Evolutionary conservation across 2,888 invertebrate genomes (phyloP).

Genomic region (Operophtera brumata): DNA sequence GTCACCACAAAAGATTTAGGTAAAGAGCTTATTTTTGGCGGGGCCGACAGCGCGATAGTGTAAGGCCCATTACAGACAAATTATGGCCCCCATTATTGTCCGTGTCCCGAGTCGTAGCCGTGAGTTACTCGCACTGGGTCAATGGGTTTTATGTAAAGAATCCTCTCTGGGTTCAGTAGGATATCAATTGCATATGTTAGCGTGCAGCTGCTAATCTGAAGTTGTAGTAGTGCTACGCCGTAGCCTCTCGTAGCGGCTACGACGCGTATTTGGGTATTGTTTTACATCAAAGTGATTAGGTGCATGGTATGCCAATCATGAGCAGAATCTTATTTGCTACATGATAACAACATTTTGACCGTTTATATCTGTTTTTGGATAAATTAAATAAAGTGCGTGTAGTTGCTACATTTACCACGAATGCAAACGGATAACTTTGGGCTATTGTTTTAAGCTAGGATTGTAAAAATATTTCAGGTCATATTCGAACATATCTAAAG

Average conservation of each 20-base stretch:
- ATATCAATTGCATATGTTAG: slow-evolving; percentile 37
- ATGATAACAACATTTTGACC: too few relatives aligned
- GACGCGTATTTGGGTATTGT: not conserved
- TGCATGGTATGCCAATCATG: too few relatives aligned
- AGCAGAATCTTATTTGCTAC: too few relatives aligned
- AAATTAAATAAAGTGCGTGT: too few relatives aligned
- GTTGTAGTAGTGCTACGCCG: slow-evolving; percentile 8
- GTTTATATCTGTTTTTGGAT: too few relatives aligned
- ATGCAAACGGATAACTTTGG: too few relatives aligned
- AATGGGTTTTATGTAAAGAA: slow-evolving; percentile 72
- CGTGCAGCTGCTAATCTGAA: slow-evolving; percentile 31
- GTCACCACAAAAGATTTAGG: slow-evolving; percentile 50
- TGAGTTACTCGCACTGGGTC: slow-evolving; percentile 72
- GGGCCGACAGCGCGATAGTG: slow-evolving; percentile 77
- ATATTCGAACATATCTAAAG: not conserved
- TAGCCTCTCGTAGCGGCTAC: slow-evolving; percentile 1
- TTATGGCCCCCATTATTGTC: slow-evolving; percentile 76
- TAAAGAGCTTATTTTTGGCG: slow-evolving; percentile 73
- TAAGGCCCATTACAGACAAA: slow-evolving; percentile 67
- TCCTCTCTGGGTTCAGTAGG: slow-evolving; percentile 48
- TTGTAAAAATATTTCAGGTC: too few relatives aligned
- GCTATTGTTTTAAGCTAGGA: too few relatives aligned
- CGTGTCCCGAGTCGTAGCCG: slow-evolving; percentile 62
- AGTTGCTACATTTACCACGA: too few relatives aligned
- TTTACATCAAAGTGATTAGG: too few relatives aligned